Evolutionary conservation across 1,140 invertebrate species (phyloP).

Genomic region (Tribolium castaneum): DNA sequence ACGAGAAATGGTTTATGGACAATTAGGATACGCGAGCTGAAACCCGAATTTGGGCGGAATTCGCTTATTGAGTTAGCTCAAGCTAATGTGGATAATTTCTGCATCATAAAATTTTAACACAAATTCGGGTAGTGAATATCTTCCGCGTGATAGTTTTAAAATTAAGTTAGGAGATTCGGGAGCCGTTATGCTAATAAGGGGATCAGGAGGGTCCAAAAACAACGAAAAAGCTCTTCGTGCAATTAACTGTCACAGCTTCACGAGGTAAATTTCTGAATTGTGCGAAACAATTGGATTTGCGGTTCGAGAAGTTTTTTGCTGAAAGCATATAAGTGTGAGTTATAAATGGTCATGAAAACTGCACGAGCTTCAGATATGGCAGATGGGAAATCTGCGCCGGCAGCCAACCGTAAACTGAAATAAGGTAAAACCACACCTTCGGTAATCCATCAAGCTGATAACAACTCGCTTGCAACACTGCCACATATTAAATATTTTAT

Average conservation of each 20-base stretch:
- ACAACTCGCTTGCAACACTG: not conserved
- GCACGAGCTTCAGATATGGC: slow-evolving; percentile 17
- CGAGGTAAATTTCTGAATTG: no score
- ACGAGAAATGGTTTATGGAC: not conserved
- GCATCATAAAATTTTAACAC: slow-evolving; percentile 1
- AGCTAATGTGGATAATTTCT: slow-evolving; percentile 16
- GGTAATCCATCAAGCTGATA: slow-evolving; percentile 33
- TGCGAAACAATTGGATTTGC: not conserved
- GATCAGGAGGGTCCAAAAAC: no score
- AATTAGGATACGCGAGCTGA: not conserved
- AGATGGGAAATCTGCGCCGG: slow-evolving; percentile 19
- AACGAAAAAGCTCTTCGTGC: no score
- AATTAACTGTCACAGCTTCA: no score
- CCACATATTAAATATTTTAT: slow-evolving; percentile 18
- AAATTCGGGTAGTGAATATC: not conserved
- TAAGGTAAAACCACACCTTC: slow-evolving; percentile 33
- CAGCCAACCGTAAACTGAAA: slow-evolving; percentile 21
- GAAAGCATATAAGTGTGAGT: slow-evolving; percentile 15
- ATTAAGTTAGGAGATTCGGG: not conserved
- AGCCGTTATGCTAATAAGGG: not conserved
- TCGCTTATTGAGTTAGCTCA: not conserved
- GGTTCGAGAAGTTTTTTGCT: not conserved
- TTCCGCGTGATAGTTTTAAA: not conserved
- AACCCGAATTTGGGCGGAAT: not conserved
- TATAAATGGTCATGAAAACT: slow-evolving; percentile 31